Conservation (phyloP, 1,140 invertebrate genomes). For the Zaprionus camerounensis region DNA sequence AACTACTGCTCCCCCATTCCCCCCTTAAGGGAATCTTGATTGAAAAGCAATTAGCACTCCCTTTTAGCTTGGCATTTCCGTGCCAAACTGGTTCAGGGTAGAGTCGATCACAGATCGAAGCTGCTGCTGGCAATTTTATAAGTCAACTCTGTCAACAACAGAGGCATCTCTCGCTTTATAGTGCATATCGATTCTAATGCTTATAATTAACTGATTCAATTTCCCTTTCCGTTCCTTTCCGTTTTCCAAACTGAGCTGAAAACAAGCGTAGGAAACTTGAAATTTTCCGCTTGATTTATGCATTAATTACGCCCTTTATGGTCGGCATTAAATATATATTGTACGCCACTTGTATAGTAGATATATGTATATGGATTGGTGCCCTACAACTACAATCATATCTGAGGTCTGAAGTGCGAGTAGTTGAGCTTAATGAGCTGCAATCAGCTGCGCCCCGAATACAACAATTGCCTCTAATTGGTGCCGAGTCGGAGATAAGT, state of each 20-base stretch:
- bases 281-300: constrained; percentile 70
- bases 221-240: not conserved
- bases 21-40: not conserved
- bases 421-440: constrained; percentile 27
- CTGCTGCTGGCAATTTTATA: not conserved
- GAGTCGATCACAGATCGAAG: not conserved
- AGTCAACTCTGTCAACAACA: not conserved
- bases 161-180: not conserved
- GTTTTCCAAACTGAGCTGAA: constrained; percentile 1
- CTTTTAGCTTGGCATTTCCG: not conserved
- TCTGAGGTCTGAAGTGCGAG: constrained; percentile 12
- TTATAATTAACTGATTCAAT: not conserved
- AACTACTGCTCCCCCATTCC: not conserved
- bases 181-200: not conserved
- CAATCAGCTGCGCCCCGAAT: constrained; percentile 37
- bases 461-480: constrained; percentile 53
- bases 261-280: constrained; percentile 47
- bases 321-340: constrained; percentile 24
- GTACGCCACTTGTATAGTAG: constrained; percentile 6
- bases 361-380: constrained; percentile 1
- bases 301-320: constrained; percentile 47
- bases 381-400: constrained; percentile 1
- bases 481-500: constrained; percentile 11
- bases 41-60: not conserved
- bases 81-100: not conserved